phyloP scores from a whole-genome alignment of 2,888 invertebrate species.

The Zaprionus bogoriensis region DNA sequence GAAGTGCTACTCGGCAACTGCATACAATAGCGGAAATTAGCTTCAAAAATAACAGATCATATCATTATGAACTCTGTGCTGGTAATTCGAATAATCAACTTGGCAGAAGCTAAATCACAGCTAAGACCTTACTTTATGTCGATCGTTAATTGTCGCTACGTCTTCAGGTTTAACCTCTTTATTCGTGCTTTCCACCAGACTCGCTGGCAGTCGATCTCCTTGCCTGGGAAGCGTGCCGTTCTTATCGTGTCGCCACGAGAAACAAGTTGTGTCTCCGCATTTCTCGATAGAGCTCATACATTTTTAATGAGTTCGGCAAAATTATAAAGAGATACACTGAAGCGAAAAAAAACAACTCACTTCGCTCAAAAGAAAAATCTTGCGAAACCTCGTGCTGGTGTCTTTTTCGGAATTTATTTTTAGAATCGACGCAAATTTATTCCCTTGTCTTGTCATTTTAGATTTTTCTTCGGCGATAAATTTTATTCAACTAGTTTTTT shows the following conservation, averaged over 20 bases:
- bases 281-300: slow-evolving; percentile 12
- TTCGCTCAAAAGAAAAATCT: slow-evolving; percentile 5
- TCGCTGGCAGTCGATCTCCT: not conserved
- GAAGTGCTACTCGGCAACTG: too few relatives aligned
- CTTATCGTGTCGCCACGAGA: not conserved
- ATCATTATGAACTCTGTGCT: not conserved
- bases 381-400: not conserved
- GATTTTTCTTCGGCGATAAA: not conserved
- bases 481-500: not conserved
- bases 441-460: not conserved
- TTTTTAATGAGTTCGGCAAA: slow-evolving; percentile 35
- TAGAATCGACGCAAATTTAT: slow-evolving; percentile 8
- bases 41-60: not conserved
- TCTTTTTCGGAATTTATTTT: slow-evolving; percentile 17
- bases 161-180: not conserved
- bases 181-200: not conserved
- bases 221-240: slow-evolving; percentile 14
- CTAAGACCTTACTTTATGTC: not conserved
- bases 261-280: slow-evolving; percentile 20
- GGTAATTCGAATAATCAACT: not conserved
- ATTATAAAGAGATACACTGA: not conserved
- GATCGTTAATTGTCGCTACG: not conserved
- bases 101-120: not conserved
- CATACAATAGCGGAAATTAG: too few relatives aligned
- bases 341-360: not conserved